phyloP scores from a whole-genome alignment of 2,888 invertebrate species.

The Xylota segnis region DNA sequence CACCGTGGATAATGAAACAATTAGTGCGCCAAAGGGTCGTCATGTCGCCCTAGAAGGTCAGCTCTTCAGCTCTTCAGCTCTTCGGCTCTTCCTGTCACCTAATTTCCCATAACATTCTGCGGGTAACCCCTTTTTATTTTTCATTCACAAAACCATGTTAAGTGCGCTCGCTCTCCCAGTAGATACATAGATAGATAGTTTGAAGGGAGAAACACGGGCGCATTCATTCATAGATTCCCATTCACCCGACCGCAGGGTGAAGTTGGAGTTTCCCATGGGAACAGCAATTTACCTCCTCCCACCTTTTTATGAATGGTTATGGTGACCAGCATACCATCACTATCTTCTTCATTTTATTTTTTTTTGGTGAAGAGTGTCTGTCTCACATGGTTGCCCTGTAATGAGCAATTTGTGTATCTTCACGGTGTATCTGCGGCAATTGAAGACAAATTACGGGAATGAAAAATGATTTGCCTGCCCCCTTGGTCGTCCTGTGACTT shows the following conservation, averaged over 20 bases:
- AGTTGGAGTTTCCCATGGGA: slow-evolving; percentile 63
- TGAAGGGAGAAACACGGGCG: neutral
- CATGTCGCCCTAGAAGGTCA: slow-evolving; percentile 58
- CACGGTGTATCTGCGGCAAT: slow-evolving; percentile 17
- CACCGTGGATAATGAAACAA: slow-evolving; percentile 68
- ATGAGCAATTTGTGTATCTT: slow-evolving; percentile 37
- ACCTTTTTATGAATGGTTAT: slow-evolving; percentile 48
- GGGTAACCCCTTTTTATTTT: slow-evolving; percentile 39
- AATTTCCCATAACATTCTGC: slow-evolving; percentile 40
- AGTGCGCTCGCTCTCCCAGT: slow-evolving; percentile 12
- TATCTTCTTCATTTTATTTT: neutral
- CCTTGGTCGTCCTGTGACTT: neutral
- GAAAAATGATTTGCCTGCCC: slow-evolving; percentile 29
- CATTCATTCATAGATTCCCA: slow-evolving; percentile 59
- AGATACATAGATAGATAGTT: no score
- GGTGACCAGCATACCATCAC: neutral
- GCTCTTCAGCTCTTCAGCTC: slow-evolving; percentile 14
- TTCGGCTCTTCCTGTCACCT: slow-evolving; percentile 31
- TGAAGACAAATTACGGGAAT: slow-evolving; percentile 52
- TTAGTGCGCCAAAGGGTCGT: slow-evolving; percentile 58
- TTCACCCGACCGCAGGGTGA: slow-evolving; percentile 42
- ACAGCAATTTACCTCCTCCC: slow-evolving; percentile 13
- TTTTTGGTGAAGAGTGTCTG: slow-evolving; percentile 23
- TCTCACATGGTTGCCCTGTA: slow-evolving; percentile 49
- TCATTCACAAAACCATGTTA: slow-evolving; percentile 52